phyloP scores from a whole-genome alignment of 1,140 invertebrate species.

The Sycophaga agraensis region DNA sequence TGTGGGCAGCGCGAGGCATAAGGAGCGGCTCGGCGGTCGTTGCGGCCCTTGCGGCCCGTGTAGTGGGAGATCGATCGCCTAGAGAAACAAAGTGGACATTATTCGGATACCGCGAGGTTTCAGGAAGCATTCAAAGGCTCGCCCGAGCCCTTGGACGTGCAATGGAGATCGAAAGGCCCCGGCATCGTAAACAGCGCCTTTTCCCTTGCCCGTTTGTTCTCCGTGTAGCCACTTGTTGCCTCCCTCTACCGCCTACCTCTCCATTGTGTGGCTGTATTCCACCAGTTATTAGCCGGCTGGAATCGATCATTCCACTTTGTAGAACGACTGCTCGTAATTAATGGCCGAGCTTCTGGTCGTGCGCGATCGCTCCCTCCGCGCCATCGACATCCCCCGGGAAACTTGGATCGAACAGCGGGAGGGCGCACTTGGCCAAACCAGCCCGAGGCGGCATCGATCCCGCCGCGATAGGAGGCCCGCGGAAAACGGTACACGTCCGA shows the following conservation, averaged over 20 bases:
- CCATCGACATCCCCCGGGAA: no score
- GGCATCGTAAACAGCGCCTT: background rate
- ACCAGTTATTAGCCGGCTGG: no score
- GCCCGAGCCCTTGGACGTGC: background rate
- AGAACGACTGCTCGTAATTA: no score
- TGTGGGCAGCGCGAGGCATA: background rate
- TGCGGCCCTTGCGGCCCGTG: background rate
- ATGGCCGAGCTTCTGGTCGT: no score
- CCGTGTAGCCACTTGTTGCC: background rate
- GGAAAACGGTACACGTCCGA: no score
- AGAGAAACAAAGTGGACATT: slow-evolving; percentile 13
- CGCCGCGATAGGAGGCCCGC: no score
- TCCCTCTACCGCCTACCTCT: background rate
- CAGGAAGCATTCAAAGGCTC: slow-evolving; percentile 10
- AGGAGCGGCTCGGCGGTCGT: background rate
- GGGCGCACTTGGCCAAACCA: no score
- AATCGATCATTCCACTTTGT: no score
- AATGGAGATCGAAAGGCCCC: background rate
- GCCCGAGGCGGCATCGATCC: no score
- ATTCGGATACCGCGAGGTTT: slow-evolving; percentile 2
- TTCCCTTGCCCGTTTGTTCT: background rate
- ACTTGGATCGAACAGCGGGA: no score
- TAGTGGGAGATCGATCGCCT: slow-evolving; percentile 8
- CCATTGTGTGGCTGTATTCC: no score
- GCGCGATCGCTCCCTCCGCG: no score